These are phyloP conservation scores for Ooceraea biroi DNA, from an alignment of 1,140 invertebrate genomes.

Conservation along the genomic window DNA sequence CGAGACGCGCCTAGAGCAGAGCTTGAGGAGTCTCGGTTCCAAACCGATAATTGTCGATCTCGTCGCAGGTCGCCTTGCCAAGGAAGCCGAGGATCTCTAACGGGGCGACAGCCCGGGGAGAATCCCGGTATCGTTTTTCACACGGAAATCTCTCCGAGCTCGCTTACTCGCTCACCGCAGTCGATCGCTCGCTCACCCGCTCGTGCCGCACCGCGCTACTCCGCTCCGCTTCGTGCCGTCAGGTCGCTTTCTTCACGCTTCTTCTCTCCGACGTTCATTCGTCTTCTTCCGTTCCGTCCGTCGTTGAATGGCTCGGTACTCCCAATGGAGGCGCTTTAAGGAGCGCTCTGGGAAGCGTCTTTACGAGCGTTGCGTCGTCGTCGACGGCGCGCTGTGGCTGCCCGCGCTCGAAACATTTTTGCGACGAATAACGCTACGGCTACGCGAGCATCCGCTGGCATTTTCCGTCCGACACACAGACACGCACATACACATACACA, in stretches of 20 bases:
- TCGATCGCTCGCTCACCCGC: conserved; percentile 37
- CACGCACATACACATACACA: too few relatives aligned
- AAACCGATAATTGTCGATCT: conserved; percentile 58
- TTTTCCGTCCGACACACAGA: neutral
- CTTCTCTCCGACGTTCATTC: conserved; percentile 6
- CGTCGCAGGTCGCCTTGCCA: conserved; percentile 42
- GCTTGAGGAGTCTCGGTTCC: conserved; percentile 3
- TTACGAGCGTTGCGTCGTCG: conserved; percentile 41
- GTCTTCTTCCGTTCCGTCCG: conserved; percentile 19
- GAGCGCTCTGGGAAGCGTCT: conserved; percentile 51
- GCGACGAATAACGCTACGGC: conserved; percentile 37
- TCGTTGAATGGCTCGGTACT: conserved; percentile 35
- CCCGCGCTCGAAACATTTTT: conserved; percentile 56
- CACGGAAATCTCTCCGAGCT: conserved; percentile 55
- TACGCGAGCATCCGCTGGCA: conserved; percentile 11
- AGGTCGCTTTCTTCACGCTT: conserved; percentile 47
- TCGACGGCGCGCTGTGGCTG: conserved; percentile 15
- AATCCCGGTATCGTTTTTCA: conserved; percentile 66
- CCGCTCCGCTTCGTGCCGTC: conserved; percentile 31
- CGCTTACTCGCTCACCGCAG: conserved; percentile 4
- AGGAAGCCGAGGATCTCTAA: conserved; percentile 43
- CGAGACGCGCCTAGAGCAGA: neutral
- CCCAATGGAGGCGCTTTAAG: conserved; percentile 52
- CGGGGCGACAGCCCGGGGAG: conserved; percentile 41
- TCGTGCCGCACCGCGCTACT: neutral